Evolutionary conservation across 2,888 invertebrate genomes (phyloP).

Genomic region (Nemotelus nigrinus): DNA sequence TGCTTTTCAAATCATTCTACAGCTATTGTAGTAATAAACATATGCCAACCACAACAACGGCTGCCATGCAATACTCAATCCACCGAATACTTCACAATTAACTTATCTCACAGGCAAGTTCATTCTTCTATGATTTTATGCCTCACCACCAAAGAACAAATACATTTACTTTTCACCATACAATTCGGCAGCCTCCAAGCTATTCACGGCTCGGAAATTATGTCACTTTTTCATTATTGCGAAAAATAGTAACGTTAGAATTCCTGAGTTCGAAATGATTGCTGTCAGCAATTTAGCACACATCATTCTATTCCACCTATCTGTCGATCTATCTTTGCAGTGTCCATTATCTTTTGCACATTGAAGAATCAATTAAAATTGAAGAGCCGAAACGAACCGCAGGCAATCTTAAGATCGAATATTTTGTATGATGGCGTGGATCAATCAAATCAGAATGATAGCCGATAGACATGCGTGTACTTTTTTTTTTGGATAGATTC

Average conservation of each 20-base stretch:
- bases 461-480: constrained; percentile 11
- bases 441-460: constrained; percentile 2
- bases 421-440: neutral
- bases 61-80: too few species aligned
- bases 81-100: too few species aligned
- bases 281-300: neutral
- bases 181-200: neutral
- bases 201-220: neutral
- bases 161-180: neutral
- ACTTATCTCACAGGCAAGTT: too few species aligned
- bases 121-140: too few species aligned
- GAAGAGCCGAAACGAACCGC: neutral
- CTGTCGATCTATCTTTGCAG: neutral
- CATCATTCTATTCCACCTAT: neutral
- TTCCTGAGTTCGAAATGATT: neutral
- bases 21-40: too few species aligned
- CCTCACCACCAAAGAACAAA: too few species aligned
- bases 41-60: too few species aligned
- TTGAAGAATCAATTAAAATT: neutral
- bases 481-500: neutral
- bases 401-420: neutral
- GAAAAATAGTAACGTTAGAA: neutral
- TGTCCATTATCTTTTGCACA: neutral
- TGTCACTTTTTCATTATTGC: neutral
- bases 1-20: too few species aligned